A percentile compares a stretch with the other conserved stretches of the same genome.
phyloP scores from a whole-genome alignment of 2,113 vertebrate species.

The Caranx ignobilis region DNA sequence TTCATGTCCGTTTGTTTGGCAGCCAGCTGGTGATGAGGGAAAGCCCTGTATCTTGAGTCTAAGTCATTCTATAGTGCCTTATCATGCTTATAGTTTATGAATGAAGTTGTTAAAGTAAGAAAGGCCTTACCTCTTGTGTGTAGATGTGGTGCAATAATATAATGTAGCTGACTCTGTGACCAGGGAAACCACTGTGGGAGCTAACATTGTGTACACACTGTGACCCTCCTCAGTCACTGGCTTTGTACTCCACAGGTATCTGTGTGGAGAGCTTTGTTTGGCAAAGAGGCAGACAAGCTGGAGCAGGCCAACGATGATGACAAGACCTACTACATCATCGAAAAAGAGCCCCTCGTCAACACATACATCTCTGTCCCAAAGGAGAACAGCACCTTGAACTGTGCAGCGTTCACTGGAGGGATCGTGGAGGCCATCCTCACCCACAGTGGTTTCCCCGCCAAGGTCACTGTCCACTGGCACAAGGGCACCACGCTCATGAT shows the following conservation, averaged over 20 bases:
- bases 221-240: not conserved
- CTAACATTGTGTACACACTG: no score
- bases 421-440: slow-evolving; percentile 88
- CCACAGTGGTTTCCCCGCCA: slow-evolving; percentile 90
- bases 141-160: no score
- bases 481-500: slow-evolving; percentile 94
- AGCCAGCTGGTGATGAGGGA: no score
- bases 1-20: no score
- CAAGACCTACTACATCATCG: slow-evolving; percentile 92
- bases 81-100: no score
- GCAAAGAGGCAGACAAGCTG: slow-evolving; percentile 91
- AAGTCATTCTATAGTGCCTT: no score
- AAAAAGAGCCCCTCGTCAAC: slow-evolving; percentile 90
- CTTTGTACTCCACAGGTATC: slow-evolving; percentile 78
- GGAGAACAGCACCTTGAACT: slow-evolving; percentile 92
- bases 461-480: slow-evolving; percentile 92
- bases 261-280: slow-evolving; percentile 89
- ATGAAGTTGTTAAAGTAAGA: no score
- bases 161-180: no score
- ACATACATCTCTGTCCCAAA: slow-evolving; percentile 90
- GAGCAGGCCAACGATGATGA: slow-evolving; percentile 93
- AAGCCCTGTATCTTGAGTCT: no score
- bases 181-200: no score
- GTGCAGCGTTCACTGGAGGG: slow-evolving; percentile 90
- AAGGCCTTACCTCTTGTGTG: no score